Conservation (phyloP, 2,113 vertebrate species). For the Cisticola juncidis region DNA sequence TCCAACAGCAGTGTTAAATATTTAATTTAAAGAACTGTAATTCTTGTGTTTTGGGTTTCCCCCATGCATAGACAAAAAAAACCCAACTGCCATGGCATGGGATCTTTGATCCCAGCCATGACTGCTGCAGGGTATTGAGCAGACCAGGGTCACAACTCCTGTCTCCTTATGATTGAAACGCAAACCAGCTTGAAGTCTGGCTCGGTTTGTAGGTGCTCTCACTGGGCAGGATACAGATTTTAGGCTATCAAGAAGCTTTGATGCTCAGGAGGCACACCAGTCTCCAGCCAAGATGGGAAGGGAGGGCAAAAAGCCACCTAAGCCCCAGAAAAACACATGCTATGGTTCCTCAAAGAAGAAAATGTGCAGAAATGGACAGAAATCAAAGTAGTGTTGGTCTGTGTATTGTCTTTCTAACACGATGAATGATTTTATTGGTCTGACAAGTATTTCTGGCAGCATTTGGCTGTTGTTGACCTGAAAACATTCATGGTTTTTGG, state of each 20-base stretch:
- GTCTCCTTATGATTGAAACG: rapidly evolving
- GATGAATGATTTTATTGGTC: not conserved
- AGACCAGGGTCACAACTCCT: not conserved
- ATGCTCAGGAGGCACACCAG: not conserved
- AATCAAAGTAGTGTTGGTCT: not conserved
- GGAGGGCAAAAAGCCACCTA: not conserved
- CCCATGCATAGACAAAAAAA: not conserved
- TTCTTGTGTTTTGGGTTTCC: not conserved
- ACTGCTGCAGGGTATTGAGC: too few species aligned
- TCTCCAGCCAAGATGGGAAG: not conserved
- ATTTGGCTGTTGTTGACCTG: not conserved
- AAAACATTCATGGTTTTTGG: not conserved
- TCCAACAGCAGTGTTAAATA: not conserved
- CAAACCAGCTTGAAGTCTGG: not conserved
- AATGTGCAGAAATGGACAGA: not conserved
- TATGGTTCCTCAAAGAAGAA: not conserved
- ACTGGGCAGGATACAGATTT: not conserved
- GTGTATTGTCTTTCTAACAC: not conserved
- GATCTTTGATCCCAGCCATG: rapidly evolving
- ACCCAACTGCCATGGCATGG: rapidly evolving
- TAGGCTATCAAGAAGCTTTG: not conserved
- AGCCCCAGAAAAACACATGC: not conserved
- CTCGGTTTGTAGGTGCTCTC: not conserved
- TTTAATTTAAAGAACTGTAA: not conserved
- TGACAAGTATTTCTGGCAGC: not conserved